Base-by-base conservation (phyloP, 1,140 invertebrate genomes). In the Delia radicum region DNA sequence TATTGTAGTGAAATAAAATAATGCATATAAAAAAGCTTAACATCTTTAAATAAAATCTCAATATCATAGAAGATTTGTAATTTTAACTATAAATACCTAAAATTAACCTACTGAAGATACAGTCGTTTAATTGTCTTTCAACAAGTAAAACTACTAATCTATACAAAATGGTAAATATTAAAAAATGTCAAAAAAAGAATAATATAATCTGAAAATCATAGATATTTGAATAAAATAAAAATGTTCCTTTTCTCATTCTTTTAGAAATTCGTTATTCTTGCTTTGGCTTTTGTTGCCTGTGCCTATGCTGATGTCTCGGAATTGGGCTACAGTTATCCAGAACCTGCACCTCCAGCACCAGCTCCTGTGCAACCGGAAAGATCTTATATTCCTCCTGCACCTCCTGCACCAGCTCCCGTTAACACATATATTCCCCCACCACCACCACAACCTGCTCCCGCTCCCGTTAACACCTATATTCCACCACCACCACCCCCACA, bases 381-480 rank as follows among this genome's bases (percentile, higher is more conserved):
- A 21, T 55, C 48, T 4, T 55, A 55, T 5, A 18, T 55, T n/a
- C 48, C 48, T 18, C 48, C 63, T 4, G 27, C 28, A 29, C n/a
- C 65, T 3, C 29, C 29, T 24, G 75, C 71, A 2, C 65, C 65
- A 69, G 65, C 29, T 3, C 65, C 65, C 10, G 29, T 37, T 13
- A 37, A 18, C 29, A 18, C 63, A 18, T 67, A 67, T 67, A 15
- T 67, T 2, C 65, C 65, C 7, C 65, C 65, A 21, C 24, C 65
- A 21, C 65, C 29, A 24, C n/a, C n/a, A 18, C n/a, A 18, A 55
- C n/a, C 48, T 5, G n/a, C 48, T 21, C 24, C 27, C 37, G 65
- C 65, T 33, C 65, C 65, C 12, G 29, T 26, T 8, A 71, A 76
- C 21, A 76, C 78, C 12, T 78, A 69, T 76, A 79, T 28, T 75